Conservation (phyloP, 2,888 invertebrate genomes). For the Xestia sexstrigata region DNA sequence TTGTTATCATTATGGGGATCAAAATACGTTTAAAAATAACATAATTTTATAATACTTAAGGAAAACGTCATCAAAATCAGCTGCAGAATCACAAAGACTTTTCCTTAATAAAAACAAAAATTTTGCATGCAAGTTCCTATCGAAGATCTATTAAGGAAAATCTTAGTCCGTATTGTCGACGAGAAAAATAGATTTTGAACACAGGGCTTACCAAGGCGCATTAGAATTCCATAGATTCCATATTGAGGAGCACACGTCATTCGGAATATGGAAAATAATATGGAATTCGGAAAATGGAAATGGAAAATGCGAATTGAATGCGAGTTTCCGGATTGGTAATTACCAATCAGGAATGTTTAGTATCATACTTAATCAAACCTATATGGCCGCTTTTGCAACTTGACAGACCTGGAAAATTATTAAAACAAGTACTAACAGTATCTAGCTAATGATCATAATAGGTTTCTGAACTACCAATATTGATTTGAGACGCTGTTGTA, state of each 20-base stretch:
- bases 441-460: slow-evolving; percentile 58
- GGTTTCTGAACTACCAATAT: slow-evolving; percentile 45
- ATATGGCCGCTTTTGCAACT: slow-evolving; percentile 39
- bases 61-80: neutral
- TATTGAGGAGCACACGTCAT: neutral
- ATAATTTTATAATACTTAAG: neutral
- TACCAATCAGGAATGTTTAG: slow-evolving; percentile 41
- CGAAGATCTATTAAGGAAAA: slow-evolving; percentile 19
- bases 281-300: slow-evolving; percentile 19
- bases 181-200: neutral
- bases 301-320: too few species aligned
- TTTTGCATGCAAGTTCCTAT: neutral
- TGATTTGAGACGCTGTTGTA: slow-evolving; percentile 31
- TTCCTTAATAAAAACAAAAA: neutral
- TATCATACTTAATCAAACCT: slow-evolving; percentile 25
- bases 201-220: neutral
- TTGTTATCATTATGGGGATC: neutral
- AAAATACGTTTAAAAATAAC: neutral
- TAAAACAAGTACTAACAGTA: slow-evolving; percentile 40
- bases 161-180: neutral
- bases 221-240: neutral
- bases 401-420: slow-evolving; percentile 63
- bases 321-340: too few species aligned
- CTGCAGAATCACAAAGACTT: neutral
- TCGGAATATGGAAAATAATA: too few species aligned